Evolutionary conservation across 2,888 invertebrate genomes (phyloP).

Genomic region (Metellina segmentata): DNA sequence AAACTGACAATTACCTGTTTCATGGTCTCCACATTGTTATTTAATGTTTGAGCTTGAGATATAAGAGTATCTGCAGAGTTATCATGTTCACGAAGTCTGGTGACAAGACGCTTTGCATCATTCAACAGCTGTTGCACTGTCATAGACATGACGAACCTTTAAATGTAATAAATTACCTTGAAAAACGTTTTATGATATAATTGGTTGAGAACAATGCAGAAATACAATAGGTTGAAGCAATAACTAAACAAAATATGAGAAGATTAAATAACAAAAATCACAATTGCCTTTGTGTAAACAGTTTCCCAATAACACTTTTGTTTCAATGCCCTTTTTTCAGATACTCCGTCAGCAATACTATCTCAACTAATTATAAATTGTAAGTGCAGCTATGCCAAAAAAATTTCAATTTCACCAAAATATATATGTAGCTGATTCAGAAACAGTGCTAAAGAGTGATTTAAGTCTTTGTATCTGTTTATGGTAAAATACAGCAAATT

Average conservation of each 20-base stretch:
- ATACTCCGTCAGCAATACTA: too few relatives aligned
- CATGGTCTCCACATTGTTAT: conserved; percentile 95
- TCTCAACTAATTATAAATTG: too few relatives aligned
- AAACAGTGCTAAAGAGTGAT: too few relatives aligned
- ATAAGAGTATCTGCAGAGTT: conserved; percentile 91
- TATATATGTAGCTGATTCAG: too few relatives aligned
- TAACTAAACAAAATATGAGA: background rate
- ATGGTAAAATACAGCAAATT: too few relatives aligned
- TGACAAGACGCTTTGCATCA: conserved; percentile 84
- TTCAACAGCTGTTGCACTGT: conserved; percentile 76
- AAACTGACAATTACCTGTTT: conserved; percentile 87
- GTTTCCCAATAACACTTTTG: too few relatives aligned
- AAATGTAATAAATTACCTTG: background rate
- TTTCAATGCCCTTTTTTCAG: too few relatives aligned
- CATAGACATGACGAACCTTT: conserved; percentile 66
- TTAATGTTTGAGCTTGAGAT: conserved; percentile 93
- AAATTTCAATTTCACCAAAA: too few relatives aligned
- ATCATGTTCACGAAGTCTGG: conserved; percentile 94
- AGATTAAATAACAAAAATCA: background rate
- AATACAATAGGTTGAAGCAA: background rate
- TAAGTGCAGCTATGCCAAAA: too few relatives aligned
- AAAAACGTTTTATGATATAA: background rate
- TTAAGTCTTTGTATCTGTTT: too few relatives aligned
- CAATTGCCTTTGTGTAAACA: background rate
- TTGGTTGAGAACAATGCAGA: background rate